Conservation (phyloP, 2,113 vertebrate species). For the Callaeas wilsoni region DNA sequence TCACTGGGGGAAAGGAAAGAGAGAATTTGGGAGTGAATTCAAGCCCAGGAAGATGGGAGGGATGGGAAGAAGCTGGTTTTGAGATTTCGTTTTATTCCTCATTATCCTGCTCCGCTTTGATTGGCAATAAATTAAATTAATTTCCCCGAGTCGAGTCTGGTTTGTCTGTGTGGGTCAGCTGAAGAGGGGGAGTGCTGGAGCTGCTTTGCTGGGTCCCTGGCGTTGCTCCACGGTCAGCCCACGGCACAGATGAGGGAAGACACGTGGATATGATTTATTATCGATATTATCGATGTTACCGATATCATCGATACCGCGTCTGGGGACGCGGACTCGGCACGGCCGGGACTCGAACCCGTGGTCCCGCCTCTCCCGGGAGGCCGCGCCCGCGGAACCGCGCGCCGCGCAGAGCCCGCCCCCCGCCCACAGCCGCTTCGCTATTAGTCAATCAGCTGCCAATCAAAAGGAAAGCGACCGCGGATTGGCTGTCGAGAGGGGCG, state of each 20-base stretch:
- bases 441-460: rapidly evolving
- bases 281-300: background rate
- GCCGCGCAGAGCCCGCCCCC: background rate
- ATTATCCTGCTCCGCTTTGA: background rate
- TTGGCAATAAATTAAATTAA: background rate
- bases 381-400: background rate
- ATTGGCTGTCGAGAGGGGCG: background rate
- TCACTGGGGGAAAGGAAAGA: too few species aligned
- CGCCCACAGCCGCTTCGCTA: rapidly evolving
- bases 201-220: background rate
- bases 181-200: rapidly evolving
- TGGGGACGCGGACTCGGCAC: background rate
- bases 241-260: background rate
- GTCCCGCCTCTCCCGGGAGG: background rate
- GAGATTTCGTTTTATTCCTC: rapidly evolving
- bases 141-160: background rate
- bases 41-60: too few species aligned
- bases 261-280: background rate
- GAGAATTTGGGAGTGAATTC: too few species aligned
- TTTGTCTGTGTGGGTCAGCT: background rate
- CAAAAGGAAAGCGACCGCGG: rapidly evolving
- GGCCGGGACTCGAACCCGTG: background rate
- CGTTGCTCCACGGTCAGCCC: background rate
- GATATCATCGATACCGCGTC: too few species aligned
- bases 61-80: too few species aligned